Percentiles rank a stretch among this genome's conserved stretches.
phyloP scores from a whole-genome alignment of 2,113 vertebrate genomes.

The Gnathonemus longibarbis region DNA sequence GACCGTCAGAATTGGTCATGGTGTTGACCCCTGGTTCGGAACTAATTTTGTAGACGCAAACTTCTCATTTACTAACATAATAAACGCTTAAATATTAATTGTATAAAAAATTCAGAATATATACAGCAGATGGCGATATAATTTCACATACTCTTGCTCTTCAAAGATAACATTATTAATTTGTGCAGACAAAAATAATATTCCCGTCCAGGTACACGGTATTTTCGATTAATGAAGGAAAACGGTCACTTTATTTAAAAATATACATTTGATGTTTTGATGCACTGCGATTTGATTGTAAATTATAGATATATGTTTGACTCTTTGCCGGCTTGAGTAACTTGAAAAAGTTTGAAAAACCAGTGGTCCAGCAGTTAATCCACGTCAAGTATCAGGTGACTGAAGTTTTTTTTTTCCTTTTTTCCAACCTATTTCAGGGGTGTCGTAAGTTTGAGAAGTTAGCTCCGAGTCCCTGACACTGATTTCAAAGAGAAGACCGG shows the following conservation, averaged over 20 bases:
- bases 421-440: background rate
- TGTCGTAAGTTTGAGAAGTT: background rate
- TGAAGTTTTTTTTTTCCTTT: background rate
- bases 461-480: background rate
- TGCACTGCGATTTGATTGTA: background rate
- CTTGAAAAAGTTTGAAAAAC: background rate
- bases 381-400: slow-evolving; percentile 3
- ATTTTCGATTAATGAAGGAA: background rate
- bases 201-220: background rate
- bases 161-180: background rate
- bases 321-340: background rate
- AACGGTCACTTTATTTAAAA: background rate
- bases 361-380: background rate
- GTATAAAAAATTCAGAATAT: background rate
- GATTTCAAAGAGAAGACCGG: background rate
- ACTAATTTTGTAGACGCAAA: background rate
- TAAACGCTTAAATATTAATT: background rate
- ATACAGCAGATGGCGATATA: background rate
- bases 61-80: background rate
- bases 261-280: background rate
- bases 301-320: background rate
- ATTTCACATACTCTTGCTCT: background rate
- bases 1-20: background rate
- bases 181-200: background rate
- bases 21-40: background rate